Conservation (phyloP, 2,888 invertebrate species). For the Tetropium fuscum region DNA sequence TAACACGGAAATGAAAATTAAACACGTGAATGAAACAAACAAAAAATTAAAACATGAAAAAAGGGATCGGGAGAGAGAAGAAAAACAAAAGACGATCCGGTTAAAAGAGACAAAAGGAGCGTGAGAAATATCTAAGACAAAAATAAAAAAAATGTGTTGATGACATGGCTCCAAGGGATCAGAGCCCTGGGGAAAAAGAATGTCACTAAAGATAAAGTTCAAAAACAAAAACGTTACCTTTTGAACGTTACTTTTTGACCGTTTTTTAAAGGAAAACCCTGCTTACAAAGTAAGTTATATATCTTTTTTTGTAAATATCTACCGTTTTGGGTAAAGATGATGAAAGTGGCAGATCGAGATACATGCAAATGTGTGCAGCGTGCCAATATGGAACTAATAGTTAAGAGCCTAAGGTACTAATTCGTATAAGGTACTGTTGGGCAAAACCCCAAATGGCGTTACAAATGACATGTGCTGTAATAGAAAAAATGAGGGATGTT, state of each 20-base stretch:
- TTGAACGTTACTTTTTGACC: no score
- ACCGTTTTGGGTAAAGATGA: not conserved
- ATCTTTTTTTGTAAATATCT: not conserved
- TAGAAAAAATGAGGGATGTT: not conserved
- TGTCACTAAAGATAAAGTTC: not conserved
- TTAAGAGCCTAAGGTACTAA: not conserved
- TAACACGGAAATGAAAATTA: no score
- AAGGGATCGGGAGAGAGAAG: no score
- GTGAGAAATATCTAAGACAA: no score
- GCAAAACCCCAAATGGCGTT: not conserved
- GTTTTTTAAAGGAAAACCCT: not conserved
- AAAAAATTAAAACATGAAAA: no score
- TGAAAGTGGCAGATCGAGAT: not conserved
- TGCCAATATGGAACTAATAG: not conserved
- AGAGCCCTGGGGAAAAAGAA: not conserved
- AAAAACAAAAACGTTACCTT: slow-evolving; percentile 1
- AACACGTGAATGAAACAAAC: no score
- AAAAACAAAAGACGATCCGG: no score
- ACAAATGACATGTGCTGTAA: not conserved
- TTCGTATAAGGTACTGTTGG: not conserved
- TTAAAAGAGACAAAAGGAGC: no score
- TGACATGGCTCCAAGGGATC: no score
- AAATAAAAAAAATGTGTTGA: not conserved
- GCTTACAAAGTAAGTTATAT: not conserved
- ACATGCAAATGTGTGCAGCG: not conserved